Evolutionary conservation across 2,797 vertebrate species (phyloP), one percentile per base, ranked within the genome.

Genomic region (Cyclopterus lumpus): DNA sequence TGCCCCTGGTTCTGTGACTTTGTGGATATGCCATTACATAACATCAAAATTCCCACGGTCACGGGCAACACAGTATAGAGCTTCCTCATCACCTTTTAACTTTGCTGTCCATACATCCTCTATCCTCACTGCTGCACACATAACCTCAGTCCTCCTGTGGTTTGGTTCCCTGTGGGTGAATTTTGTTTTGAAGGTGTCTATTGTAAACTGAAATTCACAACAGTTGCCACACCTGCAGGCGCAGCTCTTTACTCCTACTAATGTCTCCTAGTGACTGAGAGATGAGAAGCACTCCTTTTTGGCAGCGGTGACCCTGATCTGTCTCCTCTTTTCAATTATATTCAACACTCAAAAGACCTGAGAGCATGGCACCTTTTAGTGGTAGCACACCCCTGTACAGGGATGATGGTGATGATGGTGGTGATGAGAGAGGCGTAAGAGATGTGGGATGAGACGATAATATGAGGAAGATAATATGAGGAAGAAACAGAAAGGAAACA

Each of bases 21-120:
- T 51, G 61, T 79, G 68, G 78, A 70, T 48, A 48, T 55, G 24
- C 26, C 8, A 63, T 91, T 89, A 81, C 44, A 24, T 75, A 90
- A 89, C 73, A 70, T 22, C 44, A 7, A 53, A 74, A 65, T 82
- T 88, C 81, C 75, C 83, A 81, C 14, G 16, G 85, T 75, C 22
- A 34, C 38, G 38, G 2, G 57, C 60, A 82, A 51, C 75, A 80
- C 78, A 86, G 68, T 58, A 1, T 67, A 59, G 73, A 80, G 59
- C 60, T 57, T 69, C 30, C 63, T 69, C 48, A 18, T 71, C 60
- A 68, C 80, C 74, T 60, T n/a, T n/a, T n/a, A n/a, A n/a, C n/a
- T n/a, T n/a, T n/a, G n/a, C n/a, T n/a, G n/a, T n/a, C n/a, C n/a
- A n/a, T n/a, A n/a, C n/a, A n/a, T n/a, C n/a, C n/a, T n/a, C n/a